A percentile compares a stretch with the other conserved stretches of the same genome.
Evolutionary conservation across 2,888 invertebrate genomes (phyloP).

Genomic region (Zaprionus obscuricornis): DNA sequence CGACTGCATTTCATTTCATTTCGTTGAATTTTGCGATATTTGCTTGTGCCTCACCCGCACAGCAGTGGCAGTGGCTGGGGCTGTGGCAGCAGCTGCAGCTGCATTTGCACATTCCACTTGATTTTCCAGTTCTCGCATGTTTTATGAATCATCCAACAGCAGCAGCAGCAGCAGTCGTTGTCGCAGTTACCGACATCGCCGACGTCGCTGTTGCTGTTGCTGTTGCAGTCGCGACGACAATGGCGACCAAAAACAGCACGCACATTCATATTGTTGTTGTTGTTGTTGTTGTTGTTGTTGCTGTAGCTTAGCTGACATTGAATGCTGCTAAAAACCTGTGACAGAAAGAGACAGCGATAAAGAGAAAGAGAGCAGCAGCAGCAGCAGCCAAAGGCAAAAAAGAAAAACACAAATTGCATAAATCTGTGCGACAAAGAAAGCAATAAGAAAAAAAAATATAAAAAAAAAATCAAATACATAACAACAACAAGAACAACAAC

Average conservation of each 20-base stretch:
- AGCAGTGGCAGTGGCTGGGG: not conserved
- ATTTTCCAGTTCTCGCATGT: slow-evolving; percentile 75
- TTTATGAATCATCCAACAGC: slow-evolving; percentile 70
- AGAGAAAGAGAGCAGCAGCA: slow-evolving; percentile 29
- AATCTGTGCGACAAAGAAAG: slow-evolving; percentile 70
- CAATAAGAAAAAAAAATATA: slow-evolving; percentile 36
- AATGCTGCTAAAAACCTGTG: slow-evolving; percentile 36
- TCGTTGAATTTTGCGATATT: slow-evolving; percentile 68
- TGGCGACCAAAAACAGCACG: slow-evolving; percentile 52
- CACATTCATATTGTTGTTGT: slow-evolving; percentile 55
- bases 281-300: slow-evolving; percentile 18
- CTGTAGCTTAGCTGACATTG: slow-evolving; percentile 62
- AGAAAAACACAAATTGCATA: slow-evolving; percentile 56
- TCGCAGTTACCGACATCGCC: slow-evolving; percentile 10
- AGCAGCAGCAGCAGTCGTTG: slow-evolving; percentile 9
- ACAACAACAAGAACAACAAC: slow-evolving; percentile 51
- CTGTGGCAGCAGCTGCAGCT: slow-evolving; percentile 34
- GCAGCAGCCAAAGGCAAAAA: slow-evolving; percentile 27
- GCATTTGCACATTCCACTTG: slow-evolving; percentile 77
- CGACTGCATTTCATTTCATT: slow-evolving; percentile 30
- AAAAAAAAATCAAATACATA: slow-evolving; percentile 23
- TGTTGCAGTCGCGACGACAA: slow-evolving; percentile 41
- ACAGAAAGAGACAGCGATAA: slow-evolving; percentile 3
- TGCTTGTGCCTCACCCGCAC: slow-evolving; percentile 60
- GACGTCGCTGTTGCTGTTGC: slow-evolving; percentile 6